phyloP scores from a whole-genome alignment of 2,113 vertebrate species.

The Aspiorhynchus laticeps region DNA sequence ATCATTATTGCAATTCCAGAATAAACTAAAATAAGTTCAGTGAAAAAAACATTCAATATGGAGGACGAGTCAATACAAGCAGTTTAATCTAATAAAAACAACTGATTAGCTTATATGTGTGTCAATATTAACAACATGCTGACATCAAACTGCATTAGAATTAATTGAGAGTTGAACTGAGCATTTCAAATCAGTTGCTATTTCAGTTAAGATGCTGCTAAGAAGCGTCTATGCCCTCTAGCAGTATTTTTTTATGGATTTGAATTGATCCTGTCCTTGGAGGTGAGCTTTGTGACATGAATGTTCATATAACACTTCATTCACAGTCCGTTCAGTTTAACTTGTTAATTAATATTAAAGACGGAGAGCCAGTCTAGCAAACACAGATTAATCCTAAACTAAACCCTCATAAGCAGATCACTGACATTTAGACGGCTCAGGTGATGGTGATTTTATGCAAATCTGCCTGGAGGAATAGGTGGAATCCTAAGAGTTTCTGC shows the following conservation, averaged over 20 bases:
- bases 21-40: background rate
- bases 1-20: background rate
- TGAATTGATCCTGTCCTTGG: background rate
- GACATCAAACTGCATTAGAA: background rate
- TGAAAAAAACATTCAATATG: background rate
- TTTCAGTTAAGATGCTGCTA: background rate
- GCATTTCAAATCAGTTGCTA: background rate
- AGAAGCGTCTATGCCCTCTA: too few relatives aligned
- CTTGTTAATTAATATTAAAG: background rate
- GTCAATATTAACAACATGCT: background rate
- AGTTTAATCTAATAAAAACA: background rate
- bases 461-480: background rate
- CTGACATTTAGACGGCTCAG: background rate
- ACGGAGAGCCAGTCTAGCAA: background rate
- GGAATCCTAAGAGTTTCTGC: background rate
- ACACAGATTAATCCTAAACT: background rate
- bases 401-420: slow-evolving; percentile 26
- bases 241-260: background rate
- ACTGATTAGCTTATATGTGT: background rate
- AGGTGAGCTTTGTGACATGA: background rate
- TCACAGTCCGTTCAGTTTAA: background rate
- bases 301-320: background rate
- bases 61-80: background rate
- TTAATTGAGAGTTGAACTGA: background rate
- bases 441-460: background rate